Evolutionary conservation across 2,888 invertebrate species (phyloP).

Genomic region (Cryptus armator): DNA sequence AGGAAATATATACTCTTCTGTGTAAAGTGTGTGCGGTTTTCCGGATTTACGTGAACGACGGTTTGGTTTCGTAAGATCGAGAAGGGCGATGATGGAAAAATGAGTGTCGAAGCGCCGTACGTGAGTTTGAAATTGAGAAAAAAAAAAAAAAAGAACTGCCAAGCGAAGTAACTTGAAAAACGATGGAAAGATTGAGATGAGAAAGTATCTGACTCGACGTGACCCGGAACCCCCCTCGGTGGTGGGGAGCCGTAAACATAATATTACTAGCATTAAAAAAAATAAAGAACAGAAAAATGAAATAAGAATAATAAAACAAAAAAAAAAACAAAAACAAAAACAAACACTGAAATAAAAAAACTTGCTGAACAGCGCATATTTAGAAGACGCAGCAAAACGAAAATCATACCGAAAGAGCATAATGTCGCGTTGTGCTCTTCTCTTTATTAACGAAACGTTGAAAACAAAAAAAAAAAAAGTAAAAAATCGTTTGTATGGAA

Average conservation of each 20-base stretch:
- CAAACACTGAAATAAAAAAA: constrained; percentile 18
- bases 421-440: constrained; percentile 6
- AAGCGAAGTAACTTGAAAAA: constrained; percentile 18
- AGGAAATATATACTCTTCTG: constrained; percentile 37
- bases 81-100: neutral
- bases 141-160: neutral
- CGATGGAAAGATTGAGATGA: constrained; percentile 29
- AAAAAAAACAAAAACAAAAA: neutral
- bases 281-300: constrained; percentile 24
- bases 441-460: neutral
- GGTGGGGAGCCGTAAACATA: constrained; percentile 47
- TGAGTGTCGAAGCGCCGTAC: constrained; percentile 8
- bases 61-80: constrained; percentile 43
- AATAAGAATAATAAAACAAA: no score
- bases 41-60: constrained; percentile 34
- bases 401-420: constrained; percentile 23
- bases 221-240: constrained; percentile 21
- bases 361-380: constrained; percentile 23
- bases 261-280: constrained; percentile 57
- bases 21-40: constrained; percentile 34
- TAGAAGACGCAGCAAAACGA: constrained; percentile 16
- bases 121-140: neutral
- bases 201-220: constrained; percentile 50
- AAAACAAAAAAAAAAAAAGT: constrained; percentile 8
- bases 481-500: constrained; percentile 14